Evolutionary conservation across 2,888 invertebrate species (phyloP), one percentile per base, ranked within the genome.

Genomic region (Agrotis exclamationis): DNA sequence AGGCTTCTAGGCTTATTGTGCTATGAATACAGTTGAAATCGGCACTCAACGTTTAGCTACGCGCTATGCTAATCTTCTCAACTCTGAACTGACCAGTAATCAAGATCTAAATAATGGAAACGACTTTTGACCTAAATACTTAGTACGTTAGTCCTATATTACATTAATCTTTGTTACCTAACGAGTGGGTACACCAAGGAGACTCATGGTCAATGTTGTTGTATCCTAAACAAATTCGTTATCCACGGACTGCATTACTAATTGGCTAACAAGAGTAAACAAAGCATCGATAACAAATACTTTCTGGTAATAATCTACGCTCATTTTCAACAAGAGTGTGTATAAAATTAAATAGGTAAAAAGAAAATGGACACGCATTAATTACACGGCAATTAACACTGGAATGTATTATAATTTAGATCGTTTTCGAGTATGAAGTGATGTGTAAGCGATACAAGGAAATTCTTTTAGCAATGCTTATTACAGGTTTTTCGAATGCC

Each of bases 311-410:
- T 24, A 63, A 57, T 63, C 22, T n/a, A 59, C 39, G 47, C 47
- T 53, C 4, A 70, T 53, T 48, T 68, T 66, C 48, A 66, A 60
- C 63, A 70, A 51, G 59, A 45, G 22, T 53, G 24, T 60, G 24
- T 56, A 39, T 67, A 57, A 45, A 60, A 79, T 72, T 72, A 58
- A 75, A 79, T 48, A 44, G 62, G 24, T 51, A 72, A 72, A 81
- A 79, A 69, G 65, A 63, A 79, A 85, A 75, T 76, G 22, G 33
- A 56, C 48, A 39, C 48, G 67, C 63, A 76, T 73, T 71, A 9
- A 75, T 79, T 82, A 74, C 83, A 83, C 72, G 85, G 69, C n/a
- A 82, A 82, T 83, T 85, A 83, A 74, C 56, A 65, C 48, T 57
- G 54, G 60, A 51, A 76, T 76, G 69, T 66, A 77, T 60, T 75